Conservation (phyloP, 1,140 invertebrate genomes). For the Bombus ignitus region DNA sequence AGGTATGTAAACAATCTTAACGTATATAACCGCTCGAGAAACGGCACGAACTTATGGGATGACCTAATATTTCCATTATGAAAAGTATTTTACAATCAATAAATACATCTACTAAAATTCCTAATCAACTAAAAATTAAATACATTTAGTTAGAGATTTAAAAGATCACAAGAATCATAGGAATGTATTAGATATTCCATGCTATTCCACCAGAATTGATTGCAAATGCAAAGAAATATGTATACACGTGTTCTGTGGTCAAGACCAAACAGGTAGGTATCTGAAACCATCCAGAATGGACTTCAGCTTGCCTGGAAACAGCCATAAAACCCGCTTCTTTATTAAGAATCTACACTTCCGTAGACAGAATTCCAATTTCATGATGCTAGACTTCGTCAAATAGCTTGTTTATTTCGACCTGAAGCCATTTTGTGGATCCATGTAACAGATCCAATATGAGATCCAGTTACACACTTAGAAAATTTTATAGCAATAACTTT, state of each 20-base stretch:
- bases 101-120: neutral
- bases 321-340: constrained; percentile 29
- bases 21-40: no score
- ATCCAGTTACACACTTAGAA: constrained; percentile 22
- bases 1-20: no score
- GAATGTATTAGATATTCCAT: neutral
- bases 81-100: no score
- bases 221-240: neutral
- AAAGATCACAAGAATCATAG: neutral
- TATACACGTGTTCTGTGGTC: neutral
- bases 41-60: no score
- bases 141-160: neutral
- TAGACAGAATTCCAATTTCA: constrained; percentile 32
- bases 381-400: neutral
- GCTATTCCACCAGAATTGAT: constrained; percentile 8
- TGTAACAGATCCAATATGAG: neutral
- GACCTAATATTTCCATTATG: no score
- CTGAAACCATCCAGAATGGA: neutral
- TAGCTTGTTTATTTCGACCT: constrained; percentile 15
- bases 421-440: constrained; percentile 5
- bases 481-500: constrained; percentile 20
- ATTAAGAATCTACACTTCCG: constrained; percentile 14
- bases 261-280: neutral
- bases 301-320: neutral
- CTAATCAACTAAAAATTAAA: neutral